Conservation (phyloP, 2,113 vertebrate genomes). For the Leptosomus discolor region DNA sequence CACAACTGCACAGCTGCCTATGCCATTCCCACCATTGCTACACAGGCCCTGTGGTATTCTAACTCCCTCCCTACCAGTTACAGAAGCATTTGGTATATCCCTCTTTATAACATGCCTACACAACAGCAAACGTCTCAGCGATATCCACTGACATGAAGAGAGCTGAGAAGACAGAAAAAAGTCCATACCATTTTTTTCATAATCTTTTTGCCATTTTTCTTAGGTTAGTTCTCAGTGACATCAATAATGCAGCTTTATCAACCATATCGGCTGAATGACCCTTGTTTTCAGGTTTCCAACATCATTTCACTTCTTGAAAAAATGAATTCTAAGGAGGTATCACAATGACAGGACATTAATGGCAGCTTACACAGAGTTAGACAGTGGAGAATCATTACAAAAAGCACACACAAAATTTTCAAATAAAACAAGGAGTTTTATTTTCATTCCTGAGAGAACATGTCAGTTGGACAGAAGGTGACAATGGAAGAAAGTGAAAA, state of each 20-base stretch:
- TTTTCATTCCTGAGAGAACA: background rate
- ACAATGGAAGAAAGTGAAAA: background rate
- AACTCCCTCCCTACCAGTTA: background rate
- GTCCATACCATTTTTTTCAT: background rate
- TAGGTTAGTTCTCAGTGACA: background rate
- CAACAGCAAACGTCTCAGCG: background rate
- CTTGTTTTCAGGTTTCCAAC: background rate
- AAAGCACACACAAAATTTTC: background rate
- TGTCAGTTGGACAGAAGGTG: background rate
- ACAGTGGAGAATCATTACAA: background rate
- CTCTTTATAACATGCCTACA: background rate
- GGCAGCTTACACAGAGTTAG: background rate
- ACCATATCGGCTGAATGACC: accelerated
- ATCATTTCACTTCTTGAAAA: background rate
- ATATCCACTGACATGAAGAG: background rate
- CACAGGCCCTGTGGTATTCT: background rate
- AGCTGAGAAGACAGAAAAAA: background rate
- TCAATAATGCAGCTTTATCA: background rate
- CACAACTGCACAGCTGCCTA: background rate
- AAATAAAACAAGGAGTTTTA: background rate
- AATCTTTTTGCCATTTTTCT: background rate
- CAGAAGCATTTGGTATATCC: background rate
- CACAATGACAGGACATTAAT: background rate
- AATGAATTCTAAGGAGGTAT: background rate
- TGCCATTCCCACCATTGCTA: background rate